Base-by-base conservation (phyloP, 2,113 vertebrate species). In the Lagenorhynchus albirostris region DNA sequence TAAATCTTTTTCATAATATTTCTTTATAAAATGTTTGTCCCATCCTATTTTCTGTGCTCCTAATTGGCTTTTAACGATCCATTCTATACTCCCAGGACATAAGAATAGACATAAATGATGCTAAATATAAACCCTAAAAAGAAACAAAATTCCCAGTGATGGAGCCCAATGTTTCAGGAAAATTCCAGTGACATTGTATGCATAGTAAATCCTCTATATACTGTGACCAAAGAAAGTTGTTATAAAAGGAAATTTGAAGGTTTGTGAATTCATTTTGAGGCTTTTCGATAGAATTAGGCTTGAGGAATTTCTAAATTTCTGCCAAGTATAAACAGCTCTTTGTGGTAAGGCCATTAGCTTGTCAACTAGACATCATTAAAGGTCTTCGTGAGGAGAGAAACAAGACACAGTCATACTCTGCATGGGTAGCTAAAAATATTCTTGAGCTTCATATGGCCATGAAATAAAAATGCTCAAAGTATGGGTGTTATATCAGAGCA, bases 271-370 rank as follows among this genome's bases (percentile, higher is more conserved):
- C 33, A 29, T 74, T 83, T 87, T 94, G 68, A 71, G 44, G 20
- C 1, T 47, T 89, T 96, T 47, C 2, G 2, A 26, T 8, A 96
- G 91, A 94, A 95, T 90, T 38, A 94, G 62, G 14, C 68, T 82
- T 89, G 33, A 63, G 91, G n/a, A 50, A 77, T 85, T 97, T 96
- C 92, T 96, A 82, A 96, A 97, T 96, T 89, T 73, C 50, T 91
- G 47, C 91, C 93, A 97, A 73, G 65, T 63, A 23, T 94, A 71
- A 97, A 83, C 36, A 85, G 23, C 10, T 93, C 13, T 94, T 53
- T 95, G n/a, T 90, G 79, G 50, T 85, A 50, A 77, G 29, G 53
- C 82, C 63, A 92, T 84, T 70, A 74, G 58, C 70, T 71, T 93
- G 88, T 92, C 60, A 89, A 23, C 6, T 50, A 93, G 92, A 91